These are phyloP conservation scores for Achatina immaculata DNA, from an alignment of 1,140 invertebrate species.

Conservation along the genomic window DNA sequence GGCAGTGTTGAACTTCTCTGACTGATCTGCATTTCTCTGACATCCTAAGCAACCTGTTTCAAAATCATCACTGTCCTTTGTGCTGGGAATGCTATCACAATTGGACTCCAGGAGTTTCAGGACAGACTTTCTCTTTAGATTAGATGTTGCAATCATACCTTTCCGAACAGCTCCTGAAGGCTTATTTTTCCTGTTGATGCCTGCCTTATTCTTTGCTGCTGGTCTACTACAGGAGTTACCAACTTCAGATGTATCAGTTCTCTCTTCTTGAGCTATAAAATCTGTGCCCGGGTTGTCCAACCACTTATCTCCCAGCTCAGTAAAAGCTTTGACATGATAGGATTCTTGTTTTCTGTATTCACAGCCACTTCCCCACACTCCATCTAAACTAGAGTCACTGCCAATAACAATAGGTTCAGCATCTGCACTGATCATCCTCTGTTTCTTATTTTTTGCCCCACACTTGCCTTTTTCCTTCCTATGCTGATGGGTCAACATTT, in stretches of 20 bases:
- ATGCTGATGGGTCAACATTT: neutral
- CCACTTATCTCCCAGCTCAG: neutral
- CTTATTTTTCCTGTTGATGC: neutral
- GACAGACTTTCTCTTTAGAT: neutral
- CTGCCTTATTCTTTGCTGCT: neutral
- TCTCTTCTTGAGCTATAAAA: no score
- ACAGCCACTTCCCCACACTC: neutral
- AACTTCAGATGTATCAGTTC: neutral
- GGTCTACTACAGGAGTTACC: neutral
- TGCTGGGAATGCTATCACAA: neutral
- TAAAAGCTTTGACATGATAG: neutral
- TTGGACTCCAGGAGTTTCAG: neutral
- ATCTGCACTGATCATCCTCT: neutral
- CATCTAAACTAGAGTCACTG: conserved; percentile 14
- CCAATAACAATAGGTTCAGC: neutral
- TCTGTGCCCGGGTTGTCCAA: no score
- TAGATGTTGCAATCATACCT: neutral
- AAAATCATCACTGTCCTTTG: conserved; percentile 28
- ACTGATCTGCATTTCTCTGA: neutral
- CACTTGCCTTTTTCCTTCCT: neutral
- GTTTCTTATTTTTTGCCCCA: neutral
- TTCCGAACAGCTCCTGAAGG: neutral
- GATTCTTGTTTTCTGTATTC: neutral
- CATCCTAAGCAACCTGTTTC: neutral
- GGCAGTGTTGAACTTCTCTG: conserved; percentile 5